Conservation (phyloP, 2,113 vertebrate species). For the Progne subis region DNA sequence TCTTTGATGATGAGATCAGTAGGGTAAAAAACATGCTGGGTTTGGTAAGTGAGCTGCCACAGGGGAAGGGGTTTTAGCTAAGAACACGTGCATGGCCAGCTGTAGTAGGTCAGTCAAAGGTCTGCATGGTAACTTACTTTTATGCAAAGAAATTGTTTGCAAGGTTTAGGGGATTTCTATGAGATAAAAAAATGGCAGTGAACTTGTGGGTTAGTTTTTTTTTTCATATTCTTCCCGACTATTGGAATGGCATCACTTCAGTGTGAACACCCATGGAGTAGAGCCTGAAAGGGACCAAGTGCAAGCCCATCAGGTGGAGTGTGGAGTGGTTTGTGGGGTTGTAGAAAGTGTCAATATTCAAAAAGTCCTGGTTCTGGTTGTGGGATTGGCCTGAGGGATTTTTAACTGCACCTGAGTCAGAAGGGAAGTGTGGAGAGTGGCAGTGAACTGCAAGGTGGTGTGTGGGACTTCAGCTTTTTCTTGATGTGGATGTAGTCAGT, state of each 20-base stretch:
- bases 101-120: background rate
- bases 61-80: background rate
- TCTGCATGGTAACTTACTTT: background rate
- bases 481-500: background rate
- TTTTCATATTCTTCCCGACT: background rate
- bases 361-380: background rate
- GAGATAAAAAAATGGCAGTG: background rate
- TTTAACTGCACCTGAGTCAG: background rate
- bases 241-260: background rate
- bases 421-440: background rate
- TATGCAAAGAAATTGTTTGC: background rate
- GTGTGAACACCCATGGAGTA: background rate
- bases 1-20: background rate
- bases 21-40: background rate
- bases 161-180: background rate
- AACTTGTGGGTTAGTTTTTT: background rate
- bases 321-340: background rate
- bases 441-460: background rate
- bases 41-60: background rate
- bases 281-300: background rate
- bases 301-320: background rate
- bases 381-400: background rate
- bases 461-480: background rate
- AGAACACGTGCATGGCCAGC: accelerated
- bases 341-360: background rate